Percentiles rank a stretch among this genome's conserved stretches.
These are phyloP conservation scores for Dynastes grantii DNA, from an alignment of 2,888 invertebrate genomes.

Conservation along the genomic window DNA sequence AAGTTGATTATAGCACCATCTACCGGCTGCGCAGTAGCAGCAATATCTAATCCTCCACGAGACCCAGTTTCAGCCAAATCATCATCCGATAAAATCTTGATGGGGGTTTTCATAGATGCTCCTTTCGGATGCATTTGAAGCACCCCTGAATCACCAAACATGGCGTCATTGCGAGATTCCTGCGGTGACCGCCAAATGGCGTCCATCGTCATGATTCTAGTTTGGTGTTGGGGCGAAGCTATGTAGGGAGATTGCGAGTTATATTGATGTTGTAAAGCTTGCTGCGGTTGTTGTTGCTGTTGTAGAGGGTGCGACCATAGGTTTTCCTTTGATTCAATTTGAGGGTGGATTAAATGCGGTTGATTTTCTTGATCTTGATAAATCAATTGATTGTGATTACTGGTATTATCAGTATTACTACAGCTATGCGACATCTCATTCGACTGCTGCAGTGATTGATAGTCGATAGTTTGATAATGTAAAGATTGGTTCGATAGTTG, in stretches of 20 bases:
- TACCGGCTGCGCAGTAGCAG: slow-evolving; percentile 66
- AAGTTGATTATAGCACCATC: slow-evolving; percentile 62
- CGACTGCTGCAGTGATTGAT: not conserved
- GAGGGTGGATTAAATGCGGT: not conserved
- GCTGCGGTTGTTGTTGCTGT: not conserved
- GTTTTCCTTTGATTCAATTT: not conserved
- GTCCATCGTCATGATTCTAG: not conserved
- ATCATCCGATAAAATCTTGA: slow-evolving; percentile 66
- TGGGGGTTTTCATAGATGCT: slow-evolving; percentile 69
- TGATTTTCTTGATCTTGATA: slow-evolving; percentile 32
- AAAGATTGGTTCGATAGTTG: slow-evolving; percentile 13
- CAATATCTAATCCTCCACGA: slow-evolving; percentile 66
- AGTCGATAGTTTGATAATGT: slow-evolving; percentile 27
- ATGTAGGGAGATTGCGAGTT: not conserved
- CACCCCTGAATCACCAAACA: slow-evolving; percentile 14
- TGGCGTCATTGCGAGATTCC: slow-evolving; percentile 12
- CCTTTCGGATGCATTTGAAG: slow-evolving; percentile 51
- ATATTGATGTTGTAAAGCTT: not conserved
- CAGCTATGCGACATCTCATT: not conserved
- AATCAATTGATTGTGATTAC: not conserved
- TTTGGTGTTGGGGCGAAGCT: slow-evolving; percentile 7
- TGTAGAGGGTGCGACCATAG: not conserved
- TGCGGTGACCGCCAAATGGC: slow-evolving; percentile 28
- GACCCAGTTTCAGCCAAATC: slow-evolving; percentile 69
- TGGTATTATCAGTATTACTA: not conserved